Conservation (phyloP, 1,140 invertebrate species). For the Lethrus apterus region DNA sequence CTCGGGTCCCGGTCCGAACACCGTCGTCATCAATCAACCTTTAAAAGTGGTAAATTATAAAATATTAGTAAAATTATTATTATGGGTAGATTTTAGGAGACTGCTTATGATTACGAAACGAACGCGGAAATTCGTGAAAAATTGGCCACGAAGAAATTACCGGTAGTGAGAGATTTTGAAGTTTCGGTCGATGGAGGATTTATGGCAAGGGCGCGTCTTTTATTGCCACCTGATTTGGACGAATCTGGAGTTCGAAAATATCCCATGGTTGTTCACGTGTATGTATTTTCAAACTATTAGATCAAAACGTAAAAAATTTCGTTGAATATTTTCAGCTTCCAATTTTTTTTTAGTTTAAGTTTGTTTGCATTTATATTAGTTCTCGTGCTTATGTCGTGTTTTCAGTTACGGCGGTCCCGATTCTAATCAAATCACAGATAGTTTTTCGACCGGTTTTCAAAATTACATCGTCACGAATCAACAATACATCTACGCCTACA, state of each 20-base stretch:
- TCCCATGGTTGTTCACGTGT: slow-evolving; percentile 80
- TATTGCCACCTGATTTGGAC: slow-evolving; percentile 64
- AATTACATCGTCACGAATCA: slow-evolving; percentile 74
- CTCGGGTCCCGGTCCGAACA: slow-evolving; percentile 51
- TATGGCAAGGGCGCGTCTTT: slow-evolving; percentile 60
- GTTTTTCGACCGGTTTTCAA: slow-evolving; percentile 68
- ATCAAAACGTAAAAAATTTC: not conserved
- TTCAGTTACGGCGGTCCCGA: slow-evolving; percentile 78
- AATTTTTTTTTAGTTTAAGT: too few relatives aligned
- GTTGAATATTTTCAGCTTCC: too few relatives aligned
- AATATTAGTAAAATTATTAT: slow-evolving; percentile 22
- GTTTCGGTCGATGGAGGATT: slow-evolving; percentile 60
- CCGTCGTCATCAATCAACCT: slow-evolving; percentile 28
- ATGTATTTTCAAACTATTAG: too few relatives aligned
- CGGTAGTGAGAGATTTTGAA: slow-evolving; percentile 52
- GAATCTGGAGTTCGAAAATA: slow-evolving; percentile 58
- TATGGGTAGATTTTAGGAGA: not conserved
- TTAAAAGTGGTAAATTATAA: too few relatives aligned
- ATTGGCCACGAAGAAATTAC: slow-evolving; percentile 53
- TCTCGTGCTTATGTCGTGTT: slow-evolving; percentile 10
- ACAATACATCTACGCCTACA: slow-evolving; percentile 75
- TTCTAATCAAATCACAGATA: slow-evolving; percentile 68
- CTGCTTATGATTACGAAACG: slow-evolving; percentile 49
- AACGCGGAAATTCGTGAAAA: slow-evolving; percentile 52
- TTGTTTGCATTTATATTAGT: too few relatives aligned